A percentile compares a stretch with the other conserved stretches of the same genome.
Conservation (phyloP, 2,888 invertebrate genomes). For the Acrocera orbiculus region DNA sequence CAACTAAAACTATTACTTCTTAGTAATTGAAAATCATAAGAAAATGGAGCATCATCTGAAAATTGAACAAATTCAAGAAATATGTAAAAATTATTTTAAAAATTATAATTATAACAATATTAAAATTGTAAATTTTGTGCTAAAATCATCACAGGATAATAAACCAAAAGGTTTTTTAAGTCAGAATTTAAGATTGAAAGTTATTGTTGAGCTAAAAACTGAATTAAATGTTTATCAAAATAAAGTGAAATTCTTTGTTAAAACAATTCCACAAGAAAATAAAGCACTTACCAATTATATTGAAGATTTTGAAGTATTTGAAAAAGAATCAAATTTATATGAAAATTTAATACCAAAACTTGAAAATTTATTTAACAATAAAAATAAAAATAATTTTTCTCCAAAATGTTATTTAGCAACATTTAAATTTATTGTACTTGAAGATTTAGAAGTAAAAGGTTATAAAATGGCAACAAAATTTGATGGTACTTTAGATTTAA, state of each 20-base stretch:
- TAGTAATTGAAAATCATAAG: too few relatives aligned
- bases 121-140: slow-evolving; percentile 18
- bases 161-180: slow-evolving; percentile 24
- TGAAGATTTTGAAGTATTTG: slow-evolving; percentile 32
- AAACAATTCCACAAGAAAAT: slow-evolving; percentile 38
- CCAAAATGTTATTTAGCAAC: slow-evolving; percentile 30
- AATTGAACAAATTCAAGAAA: slow-evolving; percentile 15
- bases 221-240: slow-evolving; percentile 8
- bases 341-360: slow-evolving; percentile 29
- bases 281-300: slow-evolving; percentile 34
- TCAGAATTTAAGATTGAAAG: slow-evolving; percentile 21
- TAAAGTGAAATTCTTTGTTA: slow-evolving; percentile 37
- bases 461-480: slow-evolving; percentile 21
- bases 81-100: slow-evolving; percentile 17
- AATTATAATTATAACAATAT: slow-evolving; percentile 9
- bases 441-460: slow-evolving; percentile 27
- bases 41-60: slow-evolving; percentile 6
- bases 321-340: slow-evolving; percentile 34
- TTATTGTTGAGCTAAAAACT: slow-evolving; percentile 15
- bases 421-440: slow-evolving; percentile 29
- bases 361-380: slow-evolving; percentile 16
- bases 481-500: slow-evolving; percentile 23
- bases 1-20: too few relatives aligned
- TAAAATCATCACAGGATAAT: slow-evolving; percentile 18
- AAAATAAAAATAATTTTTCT: slow-evolving; percentile 18